Evolutionary conservation across 2,113 vertebrate genomes (phyloP), one percentile per base, ranked within the genome.

Genomic region (Petroica traversi): DNA sequence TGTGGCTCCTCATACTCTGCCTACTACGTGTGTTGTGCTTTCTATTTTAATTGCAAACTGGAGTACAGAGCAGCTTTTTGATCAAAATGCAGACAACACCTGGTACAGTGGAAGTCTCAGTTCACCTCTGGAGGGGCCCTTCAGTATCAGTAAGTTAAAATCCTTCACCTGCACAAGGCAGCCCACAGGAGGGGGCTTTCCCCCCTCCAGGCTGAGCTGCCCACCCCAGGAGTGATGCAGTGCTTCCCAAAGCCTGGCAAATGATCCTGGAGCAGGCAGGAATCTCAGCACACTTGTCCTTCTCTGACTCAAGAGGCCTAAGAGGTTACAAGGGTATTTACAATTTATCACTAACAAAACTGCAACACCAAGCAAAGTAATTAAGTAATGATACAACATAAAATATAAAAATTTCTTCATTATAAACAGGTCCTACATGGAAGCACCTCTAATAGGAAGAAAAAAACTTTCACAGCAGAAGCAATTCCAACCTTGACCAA

Each of bases 101-200:
- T 12, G 23, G 34, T 19, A 48, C 28, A 67, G 57, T 3, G 17
- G 36, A 64, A 61, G 23, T 19, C 61, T 26, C 51, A 34, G n/a
- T 9, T 64, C 40, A n/a, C 0, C 0, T n/a, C n/a, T 24, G 46
- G 19, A 73, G 45, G 19, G 5, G 28, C 5, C 34, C 23, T 24
- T 68, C 12, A 6, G 1, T 0, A 41, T 43, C 31, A 41, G 41
- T 2, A 24, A 12, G 4, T 45, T 45, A 18, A 41, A 40, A 26
- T 8, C 40, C 38, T 5, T 19, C 17, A 16, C 34, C 72, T 85
- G 79, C 31, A 76, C 45, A 15, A 86, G 72, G 58, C n/a, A 29
- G 36, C 33, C 14, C 19, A n/a, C 6, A 5, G 5, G 61, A 23
- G 49, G 11, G 51, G 28, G 36, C 23, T 78, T n/a, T 58, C 54